phyloP scores from a whole-genome alignment of 2,113 vertebrate genomes.

The Vidua macroura region DNA sequence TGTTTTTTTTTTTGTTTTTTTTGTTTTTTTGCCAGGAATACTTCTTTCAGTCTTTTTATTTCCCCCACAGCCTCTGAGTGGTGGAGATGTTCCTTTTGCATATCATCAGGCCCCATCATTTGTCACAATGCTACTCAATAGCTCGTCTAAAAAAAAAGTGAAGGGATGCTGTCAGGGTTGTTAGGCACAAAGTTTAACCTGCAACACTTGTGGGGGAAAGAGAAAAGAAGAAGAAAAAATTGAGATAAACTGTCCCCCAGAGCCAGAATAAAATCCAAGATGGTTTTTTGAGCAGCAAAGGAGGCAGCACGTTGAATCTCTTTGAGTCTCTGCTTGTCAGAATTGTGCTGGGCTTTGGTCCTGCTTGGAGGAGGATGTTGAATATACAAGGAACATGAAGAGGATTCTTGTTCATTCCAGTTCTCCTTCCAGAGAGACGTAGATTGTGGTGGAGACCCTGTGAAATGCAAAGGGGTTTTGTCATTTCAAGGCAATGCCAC shows the following conservation, averaged over 20 bases:
- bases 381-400: neutral
- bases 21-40: neutral
- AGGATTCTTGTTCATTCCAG: neutral
- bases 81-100: conserved; percentile 28
- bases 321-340: conserved; percentile 15
- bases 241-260: conserved; percentile 25
- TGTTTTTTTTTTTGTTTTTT: neutral
- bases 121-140: conserved; percentile 38
- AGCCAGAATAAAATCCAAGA: conserved; percentile 18
- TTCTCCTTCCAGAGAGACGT: neutral
- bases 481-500: neutral
- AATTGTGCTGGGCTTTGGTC: neutral
- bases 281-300: neutral
- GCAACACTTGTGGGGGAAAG: neutral
- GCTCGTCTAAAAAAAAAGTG: conserved; percentile 3
- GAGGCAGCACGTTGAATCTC: neutral
- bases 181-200: conserved; percentile 32
- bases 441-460: neutral
- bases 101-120: conserved; percentile 40
- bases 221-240: neutral
- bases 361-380: neutral
- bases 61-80: conserved; percentile 14
- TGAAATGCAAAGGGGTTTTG: neutral
- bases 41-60: conserved; percentile 33
- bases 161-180: neutral